Percentiles rank a stretch among this genome's conserved stretches.
phyloP scores from a whole-genome alignment of 1,140 invertebrate species.

The Cydia fagiglandana region DNA sequence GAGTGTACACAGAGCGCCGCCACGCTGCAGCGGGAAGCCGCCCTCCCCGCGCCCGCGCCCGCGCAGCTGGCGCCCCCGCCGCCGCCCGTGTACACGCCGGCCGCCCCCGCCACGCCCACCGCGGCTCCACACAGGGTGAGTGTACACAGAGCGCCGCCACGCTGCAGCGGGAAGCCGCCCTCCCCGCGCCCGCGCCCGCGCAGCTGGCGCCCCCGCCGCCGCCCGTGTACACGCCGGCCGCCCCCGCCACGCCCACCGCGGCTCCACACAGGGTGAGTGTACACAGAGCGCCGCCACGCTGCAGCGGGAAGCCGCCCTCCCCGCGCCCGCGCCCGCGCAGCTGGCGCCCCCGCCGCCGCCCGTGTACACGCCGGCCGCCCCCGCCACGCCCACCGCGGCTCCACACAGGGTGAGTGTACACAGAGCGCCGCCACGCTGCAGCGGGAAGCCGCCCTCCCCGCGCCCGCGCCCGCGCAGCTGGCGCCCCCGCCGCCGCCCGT shows the following conservation, averaged over 20 bases:
- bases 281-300: slow-evolving; percentile 46
- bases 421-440: slow-evolving; percentile 56
- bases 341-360: too few species aligned
- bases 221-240: too few species aligned
- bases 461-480: slow-evolving; percentile 80
- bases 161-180: slow-evolving; percentile 58
- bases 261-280: slow-evolving; percentile 55
- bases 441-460: slow-evolving; percentile 53
- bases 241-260: slow-evolving; percentile 74
- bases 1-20: slow-evolving; percentile 32
- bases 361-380: too few species aligned
- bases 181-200: slow-evolving; percentile 78
- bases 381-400: slow-evolving; percentile 76
- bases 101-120: too few species aligned
- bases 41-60: slow-evolving; percentile 76
- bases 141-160: slow-evolving; percentile 36
- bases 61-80: slow-evolving; percentile 79
- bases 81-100: too few species aligned
- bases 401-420: slow-evolving; percentile 43
- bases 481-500: too few species aligned
- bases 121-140: slow-evolving; percentile 66
- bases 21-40: slow-evolving; percentile 56
- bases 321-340: slow-evolving; percentile 79
- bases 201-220: too few species aligned
- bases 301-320: slow-evolving; percentile 56